Evolutionary conservation across 37 sponge, comb jelly and placozoan genomes (phyloP).

Genomic region (Tethya wilhelma): DNA sequence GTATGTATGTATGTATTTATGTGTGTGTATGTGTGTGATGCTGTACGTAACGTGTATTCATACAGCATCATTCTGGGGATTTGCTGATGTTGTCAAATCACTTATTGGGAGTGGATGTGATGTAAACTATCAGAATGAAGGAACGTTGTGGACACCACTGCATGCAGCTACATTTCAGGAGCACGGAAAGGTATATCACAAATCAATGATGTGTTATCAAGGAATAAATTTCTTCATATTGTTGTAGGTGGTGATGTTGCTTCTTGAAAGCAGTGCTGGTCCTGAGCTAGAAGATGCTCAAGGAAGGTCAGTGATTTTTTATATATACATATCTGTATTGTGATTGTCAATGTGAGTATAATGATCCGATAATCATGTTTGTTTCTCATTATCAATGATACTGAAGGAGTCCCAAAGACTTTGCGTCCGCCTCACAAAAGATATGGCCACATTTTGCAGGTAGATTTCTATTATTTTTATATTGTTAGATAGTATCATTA

Average conservation of each 20-base stretch:
- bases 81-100: neutral
- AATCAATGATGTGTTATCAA: neutral
- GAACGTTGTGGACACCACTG: slow-evolving; percentile 18
- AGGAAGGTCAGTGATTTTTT: slow-evolving; percentile 21
- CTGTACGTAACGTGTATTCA: no score
- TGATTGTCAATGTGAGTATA: no score
- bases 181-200: slow-evolving; percentile 8
- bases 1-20: no score
- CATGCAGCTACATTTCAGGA: slow-evolving; percentile 36
- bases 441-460: slow-evolving; percentile 42
- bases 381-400: no score
- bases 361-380: no score
- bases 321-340: no score
- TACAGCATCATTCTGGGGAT: slow-evolving; percentile 16
- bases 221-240: neutral
- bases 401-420: slow-evolving; percentile 11
- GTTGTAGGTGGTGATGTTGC: slow-evolving; percentile 21
- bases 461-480: no score
- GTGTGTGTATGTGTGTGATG: no score
- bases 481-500: neutral
- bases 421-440: slow-evolving; percentile 25
- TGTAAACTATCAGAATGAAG: slow-evolving; percentile 12
- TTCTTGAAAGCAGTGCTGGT: slow-evolving; percentile 3
- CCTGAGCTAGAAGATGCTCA: neutral
- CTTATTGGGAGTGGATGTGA: slow-evolving; percentile 6